Evolutionary conservation across 2,113 vertebrate species (phyloP).

Genomic region (Bungarus multicinctus): DNA sequence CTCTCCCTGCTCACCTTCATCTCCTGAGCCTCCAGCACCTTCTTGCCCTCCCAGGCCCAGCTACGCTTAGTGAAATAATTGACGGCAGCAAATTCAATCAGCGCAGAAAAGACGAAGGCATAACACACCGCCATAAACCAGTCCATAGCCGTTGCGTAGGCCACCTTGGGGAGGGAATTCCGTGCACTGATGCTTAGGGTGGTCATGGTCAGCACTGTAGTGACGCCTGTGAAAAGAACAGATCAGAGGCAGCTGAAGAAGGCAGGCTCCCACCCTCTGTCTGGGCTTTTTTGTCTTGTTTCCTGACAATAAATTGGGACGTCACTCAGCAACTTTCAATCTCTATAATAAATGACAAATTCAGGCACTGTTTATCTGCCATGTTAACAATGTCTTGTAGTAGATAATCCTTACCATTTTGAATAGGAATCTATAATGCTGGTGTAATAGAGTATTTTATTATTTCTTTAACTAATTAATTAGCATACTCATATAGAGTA

Average conservation of each 20-base stretch:
- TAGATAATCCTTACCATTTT: not conserved
- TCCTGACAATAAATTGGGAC: not conserved
- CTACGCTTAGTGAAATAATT: conserved; percentile 99
- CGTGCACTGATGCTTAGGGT: conserved; percentile 98
- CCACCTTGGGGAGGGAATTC: conserved; percentile 98
- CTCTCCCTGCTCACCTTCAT: conserved; percentile 82
- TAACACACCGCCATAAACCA: conserved; percentile 99
- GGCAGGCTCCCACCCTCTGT: not conserved
- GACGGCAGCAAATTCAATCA: conserved; percentile 98
- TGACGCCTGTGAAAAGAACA: conserved; percentile 83
- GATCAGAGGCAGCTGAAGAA: not conserved
- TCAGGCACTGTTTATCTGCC: not conserved
- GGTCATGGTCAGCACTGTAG: conserved; percentile 98
- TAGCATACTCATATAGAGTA: not conserved
- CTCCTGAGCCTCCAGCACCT: conserved; percentile 85
- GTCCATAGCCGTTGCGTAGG: conserved; percentile 99
- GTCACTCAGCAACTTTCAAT: not conserved
- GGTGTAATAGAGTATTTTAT: not conserved
- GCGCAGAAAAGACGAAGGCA: conserved; percentile 98
- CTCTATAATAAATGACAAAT: not conserved
- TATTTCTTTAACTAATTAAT: not conserved
- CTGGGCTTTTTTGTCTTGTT: not conserved
- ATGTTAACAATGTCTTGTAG: not conserved
- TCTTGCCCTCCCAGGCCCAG: conserved; percentile 99
- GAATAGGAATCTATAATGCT: not conserved